Conservation (phyloP, 2,888 invertebrate species). For the Drosophila kuntzei region DNA sequence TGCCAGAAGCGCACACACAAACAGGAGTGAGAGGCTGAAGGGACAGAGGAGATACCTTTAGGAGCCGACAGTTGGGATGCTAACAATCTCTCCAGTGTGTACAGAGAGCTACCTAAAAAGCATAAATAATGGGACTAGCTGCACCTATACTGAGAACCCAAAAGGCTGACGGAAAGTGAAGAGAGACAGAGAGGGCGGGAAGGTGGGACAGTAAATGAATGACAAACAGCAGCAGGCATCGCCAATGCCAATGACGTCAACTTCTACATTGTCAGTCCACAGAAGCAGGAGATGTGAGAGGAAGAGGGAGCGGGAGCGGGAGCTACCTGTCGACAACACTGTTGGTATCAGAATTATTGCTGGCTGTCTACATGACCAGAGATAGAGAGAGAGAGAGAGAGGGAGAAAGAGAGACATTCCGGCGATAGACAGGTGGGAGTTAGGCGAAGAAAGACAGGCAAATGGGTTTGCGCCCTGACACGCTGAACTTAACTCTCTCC, state of each 20-base stretch:
- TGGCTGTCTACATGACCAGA: constrained; percentile 67
- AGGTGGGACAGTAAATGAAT: constrained; percentile 62
- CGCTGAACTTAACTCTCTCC: constrained; percentile 68
- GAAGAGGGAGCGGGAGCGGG: constrained; percentile 1
- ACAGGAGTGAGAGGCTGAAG: constrained; percentile 5
- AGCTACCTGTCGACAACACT: constrained; percentile 30
- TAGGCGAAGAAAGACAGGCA: constrained; percentile 53
- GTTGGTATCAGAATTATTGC: constrained; percentile 73
- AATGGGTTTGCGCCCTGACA: constrained; percentile 73
- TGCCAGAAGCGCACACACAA: constrained; percentile 28
- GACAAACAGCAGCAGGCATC: constrained; percentile 67
- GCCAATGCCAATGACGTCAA: constrained; percentile 79
- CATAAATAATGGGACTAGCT: constrained; percentile 69
- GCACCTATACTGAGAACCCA: neutral
- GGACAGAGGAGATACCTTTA: constrained; percentile 11
- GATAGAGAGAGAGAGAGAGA: constrained; percentile 7
- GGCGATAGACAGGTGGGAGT: constrained; percentile 5
- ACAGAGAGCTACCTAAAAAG: constrained; percentile 68
- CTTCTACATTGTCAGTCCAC: constrained; percentile 68
- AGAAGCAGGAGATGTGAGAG: constrained; percentile 39
- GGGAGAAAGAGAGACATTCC: neutral
- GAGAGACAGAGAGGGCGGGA: neutral
- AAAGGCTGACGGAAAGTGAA: neutral
- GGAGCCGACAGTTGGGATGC: constrained; percentile 14
- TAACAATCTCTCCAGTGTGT: constrained; percentile 45